Evolutionary conservation across 2,797 vertebrate genomes (phyloP), one percentile per base, ranked within the genome.

Genomic region (Bovichtus diacanthus): DNA sequence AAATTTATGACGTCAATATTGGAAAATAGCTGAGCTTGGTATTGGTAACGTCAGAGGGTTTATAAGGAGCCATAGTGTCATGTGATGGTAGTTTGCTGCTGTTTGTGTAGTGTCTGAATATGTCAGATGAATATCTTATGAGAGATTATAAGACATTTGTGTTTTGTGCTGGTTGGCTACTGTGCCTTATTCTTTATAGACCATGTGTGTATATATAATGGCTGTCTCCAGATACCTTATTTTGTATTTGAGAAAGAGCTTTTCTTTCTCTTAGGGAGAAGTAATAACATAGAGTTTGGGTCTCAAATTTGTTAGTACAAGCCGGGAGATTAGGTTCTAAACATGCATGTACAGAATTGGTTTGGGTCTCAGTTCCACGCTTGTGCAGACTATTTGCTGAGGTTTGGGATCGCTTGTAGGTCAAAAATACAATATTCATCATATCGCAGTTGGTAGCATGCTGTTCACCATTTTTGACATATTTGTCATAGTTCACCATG

Each of bases 81-180:
- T 41, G 46, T 29, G 43, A 23, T 70, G 36, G 8, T 25, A 21
- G 29, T 68, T 74, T 62, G 36, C 66, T 61, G 29, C 34, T n/a
- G 31, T 68, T 80, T 62, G 27, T 68, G 7, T 69, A 8, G 43
- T 72, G 4, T 29, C 16, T 68, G 27, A 53, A 46, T 38, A 50
- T 39, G 51, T 66, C 5, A 38, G 8, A 65, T n/a, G 36, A 66
- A n/a, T 34, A 31, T 15, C 13, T 73, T 39, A 66, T 70, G 50
- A 59, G 58, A 5, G 31, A 53, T 61, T 58, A 29, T 27, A 43
- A 41, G 4, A 3, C 29, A 25, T 10, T 46, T 70, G 5, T 69
- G 51, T 67, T 59, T 55, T 51, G 29, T 51, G 9, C 1, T 15
- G 3, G 27, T 38, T 19, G 44, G 34, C 31, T n/a, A 9, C 16